Percentiles rank a stretch among this genome's conserved stretches.
Evolutionary conservation across 2,888 invertebrate genomes (phyloP).

Genomic region (Eurytoma adleriae): DNA sequence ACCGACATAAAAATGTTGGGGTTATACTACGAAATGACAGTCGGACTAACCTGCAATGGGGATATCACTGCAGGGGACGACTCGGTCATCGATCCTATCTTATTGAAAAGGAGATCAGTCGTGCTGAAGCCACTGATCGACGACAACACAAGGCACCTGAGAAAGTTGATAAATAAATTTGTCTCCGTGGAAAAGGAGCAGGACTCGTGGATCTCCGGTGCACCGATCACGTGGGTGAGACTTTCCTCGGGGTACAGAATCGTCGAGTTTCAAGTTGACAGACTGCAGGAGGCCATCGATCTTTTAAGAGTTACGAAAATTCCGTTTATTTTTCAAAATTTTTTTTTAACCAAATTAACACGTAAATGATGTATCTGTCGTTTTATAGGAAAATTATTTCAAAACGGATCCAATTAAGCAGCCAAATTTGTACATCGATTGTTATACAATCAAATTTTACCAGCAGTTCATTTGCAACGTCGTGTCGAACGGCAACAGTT

Average conservation of each 20-base stretch:
- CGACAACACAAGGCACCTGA: too few species aligned
- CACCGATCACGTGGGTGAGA: slow-evolving; percentile 61
- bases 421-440: slow-evolving; percentile 36
- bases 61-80: background rate
- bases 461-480: slow-evolving; percentile 50
- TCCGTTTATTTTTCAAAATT: background rate
- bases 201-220: slow-evolving; percentile 34
- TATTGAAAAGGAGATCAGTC: slow-evolving; percentile 35
- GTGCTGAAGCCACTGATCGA: slow-evolving; percentile 8
- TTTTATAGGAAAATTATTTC: slow-evolving; percentile 37
- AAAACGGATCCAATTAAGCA: background rate
- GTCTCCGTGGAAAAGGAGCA: background rate
- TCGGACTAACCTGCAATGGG: slow-evolving; percentile 21
- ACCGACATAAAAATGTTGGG: background rate
- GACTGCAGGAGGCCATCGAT: slow-evolving; percentile 54
- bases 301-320: slow-evolving; percentile 59
- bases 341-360: background rate
- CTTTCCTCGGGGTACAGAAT: slow-evolving; percentile 62
- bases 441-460: slow-evolving; percentile 31
- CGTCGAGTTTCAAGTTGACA: slow-evolving; percentile 58
- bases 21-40: slow-evolving; percentile 32
- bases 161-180: too few species aligned
- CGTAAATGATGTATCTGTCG: background rate
- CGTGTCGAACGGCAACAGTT: slow-evolving; percentile 56
- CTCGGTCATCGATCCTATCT: background rate